Evolutionary conservation across 2,888 invertebrate genomes (phyloP), one percentile per base, ranked within the genome.

Genomic region (Arrhopalites spinosus): DNA sequence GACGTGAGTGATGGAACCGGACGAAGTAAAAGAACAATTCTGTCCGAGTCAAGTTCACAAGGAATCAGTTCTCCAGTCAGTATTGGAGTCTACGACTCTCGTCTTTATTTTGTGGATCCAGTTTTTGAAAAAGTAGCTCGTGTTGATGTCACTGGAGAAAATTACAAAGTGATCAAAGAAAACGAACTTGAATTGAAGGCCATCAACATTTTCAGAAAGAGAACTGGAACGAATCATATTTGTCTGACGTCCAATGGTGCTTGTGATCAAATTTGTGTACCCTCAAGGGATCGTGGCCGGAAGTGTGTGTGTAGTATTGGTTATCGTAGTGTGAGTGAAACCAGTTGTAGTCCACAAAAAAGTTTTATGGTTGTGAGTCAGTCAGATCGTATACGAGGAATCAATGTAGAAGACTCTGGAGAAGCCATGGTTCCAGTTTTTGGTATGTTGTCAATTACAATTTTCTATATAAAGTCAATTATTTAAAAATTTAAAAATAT

Each of bases 251-350:
- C 90, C 81, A 97, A 98, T 84, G 98, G 98, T 0, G 94, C 93
- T 1, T 99, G 99, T 86, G 93, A 93, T 78, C 98, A 99, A 83
- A 89, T 99, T 45, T 99, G 99, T 85, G 89, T 99, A 25, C 97
- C 98, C 0, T 89, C 90, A 8, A 90, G 91, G n/a, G 90, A 90
- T 0, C 90, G 91, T 0, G 90, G 91, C 0, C 87, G 93, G 56
- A 89, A 90, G 0, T 99, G 99, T 84, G 90, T 92, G 2, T 99
- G 99, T 84, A 93, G 95, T 43, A 90, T 95, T 64, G 98, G 98
- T 0, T 96, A 93, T 84, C 90, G 90, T 67, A 91, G 92, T 83
- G 91, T 92, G 77, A 91, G 91, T 72, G 93, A 93, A 78, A 89
- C 91, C 0, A 85, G 84, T 69, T 94, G 93, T 84, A 89, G 91